Conservation (phyloP, 2,113 vertebrate species). For the Microcebus jonahi region DNA sequence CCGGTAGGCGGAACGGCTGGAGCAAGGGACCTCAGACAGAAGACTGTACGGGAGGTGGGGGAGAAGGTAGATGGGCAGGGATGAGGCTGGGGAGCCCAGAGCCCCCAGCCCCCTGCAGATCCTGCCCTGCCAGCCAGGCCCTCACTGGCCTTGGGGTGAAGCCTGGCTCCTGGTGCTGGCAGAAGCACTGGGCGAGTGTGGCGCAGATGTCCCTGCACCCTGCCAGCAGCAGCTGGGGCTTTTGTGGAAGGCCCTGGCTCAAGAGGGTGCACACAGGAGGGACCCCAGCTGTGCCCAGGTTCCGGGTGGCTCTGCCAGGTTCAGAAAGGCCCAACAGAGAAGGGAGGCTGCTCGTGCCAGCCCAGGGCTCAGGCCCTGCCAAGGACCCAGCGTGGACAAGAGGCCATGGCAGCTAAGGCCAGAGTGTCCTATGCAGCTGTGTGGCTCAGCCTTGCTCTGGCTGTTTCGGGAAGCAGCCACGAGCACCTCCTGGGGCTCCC, state of each 20-base stretch:
- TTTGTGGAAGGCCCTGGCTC: background rate
- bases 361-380: background rate
- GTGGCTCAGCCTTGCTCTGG: accelerated
- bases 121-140: background rate
- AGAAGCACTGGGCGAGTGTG: background rate
- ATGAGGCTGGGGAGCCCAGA: background rate
- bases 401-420: background rate
- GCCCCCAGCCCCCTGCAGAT: background rate
- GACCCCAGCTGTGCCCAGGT: constrained; percentile 32
- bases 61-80: background rate
- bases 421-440: background rate
- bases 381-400: background rate
- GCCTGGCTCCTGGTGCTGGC: constrained; percentile 26
- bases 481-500: too few species aligned
- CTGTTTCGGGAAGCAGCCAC: background rate
- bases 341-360: background rate
- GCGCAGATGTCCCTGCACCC: constrained; percentile 13
- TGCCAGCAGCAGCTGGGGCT: constrained; percentile 67
- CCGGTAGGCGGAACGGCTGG: background rate
- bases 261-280: background rate
- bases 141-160: background rate
- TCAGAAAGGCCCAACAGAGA: background rate
- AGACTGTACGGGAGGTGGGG: too few species aligned
- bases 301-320: background rate
- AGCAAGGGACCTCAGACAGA: background rate